phyloP scores from a whole-genome alignment of 2,797 vertebrate genomes.

The Glossophaga mutica region DNA sequence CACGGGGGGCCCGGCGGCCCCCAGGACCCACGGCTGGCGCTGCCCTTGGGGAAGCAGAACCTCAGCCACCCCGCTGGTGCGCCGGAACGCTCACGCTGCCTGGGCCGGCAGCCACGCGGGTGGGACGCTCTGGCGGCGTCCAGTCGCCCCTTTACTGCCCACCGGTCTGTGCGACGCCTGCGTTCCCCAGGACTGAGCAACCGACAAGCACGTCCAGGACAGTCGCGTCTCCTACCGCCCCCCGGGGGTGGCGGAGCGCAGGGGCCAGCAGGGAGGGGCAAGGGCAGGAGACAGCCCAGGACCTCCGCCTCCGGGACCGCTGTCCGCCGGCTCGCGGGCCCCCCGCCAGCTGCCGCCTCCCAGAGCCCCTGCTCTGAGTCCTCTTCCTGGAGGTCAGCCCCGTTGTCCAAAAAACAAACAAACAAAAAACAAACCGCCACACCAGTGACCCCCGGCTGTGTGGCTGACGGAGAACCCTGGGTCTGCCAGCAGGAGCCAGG shows the following conservation, averaged over 20 bases:
- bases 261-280: not conserved
- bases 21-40: no score
- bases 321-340: not conserved
- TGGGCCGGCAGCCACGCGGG: rapidly evolving
- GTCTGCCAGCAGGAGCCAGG: not conserved
- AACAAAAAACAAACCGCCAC: no score
- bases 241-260: not conserved
- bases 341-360: not conserved
- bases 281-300: not conserved
- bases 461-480: not conserved
- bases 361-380: not conserved
- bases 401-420: no score
- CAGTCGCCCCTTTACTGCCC: not conserved
- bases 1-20: no score
- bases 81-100: rapidly evolving
- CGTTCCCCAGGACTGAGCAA: no score
- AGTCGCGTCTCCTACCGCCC: not conserved
- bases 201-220: rapidly evolving
- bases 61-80: rapidly evolving
- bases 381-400: not conserved
- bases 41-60: rapidly evolving
- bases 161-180: not conserved
- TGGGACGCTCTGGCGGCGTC: not conserved
- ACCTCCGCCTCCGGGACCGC: not conserved
- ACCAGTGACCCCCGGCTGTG: no score